A percentile compares a stretch with the other conserved stretches of the same genome.
These are phyloP conservation scores for Hyposoter dolosus DNA, from an alignment of 2,888 invertebrate genomes.

Conservation along the genomic window DNA sequence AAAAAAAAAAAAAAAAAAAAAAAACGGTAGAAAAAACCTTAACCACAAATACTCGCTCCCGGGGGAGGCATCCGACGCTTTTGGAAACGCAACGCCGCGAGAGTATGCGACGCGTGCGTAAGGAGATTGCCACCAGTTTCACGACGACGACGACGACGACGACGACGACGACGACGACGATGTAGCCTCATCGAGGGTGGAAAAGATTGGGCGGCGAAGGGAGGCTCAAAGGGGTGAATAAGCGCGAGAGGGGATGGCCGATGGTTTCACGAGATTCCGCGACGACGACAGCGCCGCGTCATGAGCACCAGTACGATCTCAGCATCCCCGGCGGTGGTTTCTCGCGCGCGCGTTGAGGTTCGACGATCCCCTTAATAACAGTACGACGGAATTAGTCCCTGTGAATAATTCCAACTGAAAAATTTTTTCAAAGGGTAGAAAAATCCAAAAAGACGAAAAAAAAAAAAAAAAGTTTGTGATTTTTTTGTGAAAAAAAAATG, in stretches of 20 bases:
- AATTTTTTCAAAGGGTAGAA: not conserved
- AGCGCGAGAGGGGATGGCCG: slow-evolving; percentile 57
- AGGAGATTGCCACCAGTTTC: slow-evolving; percentile 58
- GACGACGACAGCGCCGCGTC: slow-evolving; percentile 82
- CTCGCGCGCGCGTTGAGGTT: slow-evolving; percentile 78
- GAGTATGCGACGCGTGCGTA: slow-evolving; percentile 59
- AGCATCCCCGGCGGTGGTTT: slow-evolving; percentile 82
- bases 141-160: slow-evolving; percentile 47
- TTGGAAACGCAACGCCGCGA: slow-evolving; percentile 39
- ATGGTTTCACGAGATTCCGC: slow-evolving; percentile 77
- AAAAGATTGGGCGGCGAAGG: slow-evolving; percentile 48
- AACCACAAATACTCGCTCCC: slow-evolving; percentile 67
- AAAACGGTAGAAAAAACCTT: slow-evolving; percentile 42
- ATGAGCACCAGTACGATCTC: slow-evolving; percentile 82
- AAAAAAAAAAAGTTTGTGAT: not conserved
- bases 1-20: slow-evolving; percentile 3
- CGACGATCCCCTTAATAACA: slow-evolving; percentile 44
- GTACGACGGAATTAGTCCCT: slow-evolving; percentile 16
- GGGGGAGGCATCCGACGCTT: slow-evolving; percentile 46
- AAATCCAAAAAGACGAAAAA: not conserved
- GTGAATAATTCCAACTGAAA: not conserved
- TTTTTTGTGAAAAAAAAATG: not conserved
- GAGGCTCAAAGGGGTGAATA: slow-evolving; percentile 66
- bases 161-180: slow-evolving; percentile 67
- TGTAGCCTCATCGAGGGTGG: slow-evolving; percentile 38